Percentiles rank a stretch among this genome's conserved stretches.
These are phyloP conservation scores for Leptinotarsa haldemani DNA, from an alignment of 2,888 invertebrate species.

Conservation along the genomic window DNA sequence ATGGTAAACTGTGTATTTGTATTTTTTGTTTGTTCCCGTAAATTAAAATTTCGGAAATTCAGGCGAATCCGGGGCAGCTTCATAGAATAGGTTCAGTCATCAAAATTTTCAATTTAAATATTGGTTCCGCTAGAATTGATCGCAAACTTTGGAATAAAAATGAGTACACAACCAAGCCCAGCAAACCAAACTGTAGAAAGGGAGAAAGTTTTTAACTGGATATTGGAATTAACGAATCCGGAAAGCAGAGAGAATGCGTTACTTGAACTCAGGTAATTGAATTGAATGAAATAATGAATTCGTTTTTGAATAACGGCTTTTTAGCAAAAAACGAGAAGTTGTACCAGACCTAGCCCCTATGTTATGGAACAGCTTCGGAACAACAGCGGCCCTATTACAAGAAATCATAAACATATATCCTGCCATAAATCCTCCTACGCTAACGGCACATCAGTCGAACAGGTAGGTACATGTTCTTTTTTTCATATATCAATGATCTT, in stretches of 20 bases:
- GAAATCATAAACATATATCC: conserved; percentile 99
- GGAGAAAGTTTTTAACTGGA: conserved; percentile 94
- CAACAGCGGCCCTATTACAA: conserved; percentile 91
- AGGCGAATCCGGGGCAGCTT: no score
- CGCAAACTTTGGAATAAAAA: conserved; percentile 54
- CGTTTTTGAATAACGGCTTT: conserved; percentile 5
- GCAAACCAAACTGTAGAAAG: conserved; percentile 81
- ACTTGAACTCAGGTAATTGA: conserved; percentile 84
- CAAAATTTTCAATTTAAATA: no score
- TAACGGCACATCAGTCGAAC: conserved; percentile 98
- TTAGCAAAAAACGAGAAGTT: conserved; percentile 84
- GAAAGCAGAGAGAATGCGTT: conserved; percentile 96
- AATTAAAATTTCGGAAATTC: no score
- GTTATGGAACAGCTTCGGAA: conserved; percentile 96
- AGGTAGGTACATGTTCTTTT: conserved; percentile 53
- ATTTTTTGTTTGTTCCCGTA: no score
- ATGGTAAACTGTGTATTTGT: no score
- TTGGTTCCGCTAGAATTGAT: no score
- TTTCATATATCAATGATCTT: no score
- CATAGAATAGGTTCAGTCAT: no score
- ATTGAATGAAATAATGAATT: conserved; percentile 16
- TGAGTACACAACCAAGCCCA: conserved; percentile 84
- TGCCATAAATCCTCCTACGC: conserved; percentile 96
- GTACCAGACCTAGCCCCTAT: conserved; percentile 98
- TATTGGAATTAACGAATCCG: conserved; percentile 90